Base-by-base conservation (phyloP, 2,113 vertebrate species). In the Podilymbus podiceps region DNA sequence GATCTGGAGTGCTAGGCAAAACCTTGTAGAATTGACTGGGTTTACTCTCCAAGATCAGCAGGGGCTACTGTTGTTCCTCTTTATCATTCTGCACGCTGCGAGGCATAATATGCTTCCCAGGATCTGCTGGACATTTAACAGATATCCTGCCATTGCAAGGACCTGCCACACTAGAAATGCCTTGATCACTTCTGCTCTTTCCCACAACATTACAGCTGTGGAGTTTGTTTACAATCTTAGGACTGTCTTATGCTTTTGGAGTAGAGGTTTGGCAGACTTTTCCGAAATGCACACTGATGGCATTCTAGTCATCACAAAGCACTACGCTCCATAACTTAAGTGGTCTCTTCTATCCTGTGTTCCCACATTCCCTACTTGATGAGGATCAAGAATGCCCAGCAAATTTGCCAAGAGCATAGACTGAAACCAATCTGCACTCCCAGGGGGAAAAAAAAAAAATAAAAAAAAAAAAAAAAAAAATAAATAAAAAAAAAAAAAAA, bases 131-230 rank as follows among this genome's bases (percentile, higher is more conserved):
- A 55, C 22, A 28, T 28, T 35, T 64, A 59, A 49, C 24, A 77
- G 67, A 24, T 15, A 47, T 4, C 19, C 31, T 60, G 17, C 6
- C 12, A n/a, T 9, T 28, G n/a, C 11, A 76, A 68, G 16, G n/a
- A 63, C 40, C 59, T 68, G 19, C 28, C 62, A 35, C 15, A 30
- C 38, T 55, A 25, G 46, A 59, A 77, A 66, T 79, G 12, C 33
- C 30, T 44, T 22, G 8, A 31, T 38, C 23, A 11, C 38, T 85
- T 66, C 12, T 78, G 40, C 69, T 33, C 53, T 40, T 68, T 63
- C 42, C 56, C 1, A 2, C 24, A 78, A 53, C 24, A 8, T 0
- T 33, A 60, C 21, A 63, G 13, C 1, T 46, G 15, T 17, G n/a
- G 30, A 35, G 24, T 47, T 60, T 52, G 40, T 3, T 85, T 64